Evolutionary conservation across 1,140 invertebrate species (phyloP).

Genomic region (Eulimnadia texana): DNA sequence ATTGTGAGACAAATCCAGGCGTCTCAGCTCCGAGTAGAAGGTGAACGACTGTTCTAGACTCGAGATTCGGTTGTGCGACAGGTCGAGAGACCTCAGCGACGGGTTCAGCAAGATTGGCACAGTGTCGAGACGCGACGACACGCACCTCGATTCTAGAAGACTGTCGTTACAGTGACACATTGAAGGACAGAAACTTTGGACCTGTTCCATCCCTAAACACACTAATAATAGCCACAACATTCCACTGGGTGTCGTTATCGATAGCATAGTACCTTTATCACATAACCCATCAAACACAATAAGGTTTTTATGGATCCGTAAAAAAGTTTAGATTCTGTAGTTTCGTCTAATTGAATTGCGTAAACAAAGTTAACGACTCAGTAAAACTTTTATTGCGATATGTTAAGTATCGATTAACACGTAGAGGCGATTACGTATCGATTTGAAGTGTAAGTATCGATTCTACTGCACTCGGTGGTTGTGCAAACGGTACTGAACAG

Average conservation of each 20-base stretch:
- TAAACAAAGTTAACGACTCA: too few species aligned
- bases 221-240: not conserved
- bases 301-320: too few species aligned
- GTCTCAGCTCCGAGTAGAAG: conserved; percentile 25
- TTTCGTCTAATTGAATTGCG: too few species aligned
- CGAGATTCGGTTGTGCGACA: conserved; percentile 60
- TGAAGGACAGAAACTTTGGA: conserved; percentile 43
- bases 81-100: conserved; percentile 56
- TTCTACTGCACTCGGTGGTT: too few species aligned
- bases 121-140: conserved; percentile 66
- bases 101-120: conserved; percentile 70
- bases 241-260: not conserved
- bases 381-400: too few species aligned
- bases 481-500: too few species aligned
- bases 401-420: too few species aligned
- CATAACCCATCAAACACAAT: too few species aligned
- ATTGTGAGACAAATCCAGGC: conserved; percentile 27
- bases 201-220: not conserved
- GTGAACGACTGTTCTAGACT: conserved; percentile 22
- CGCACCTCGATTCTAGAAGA: conserved; percentile 65
- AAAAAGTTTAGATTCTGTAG: too few species aligned
- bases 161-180: conserved; percentile 76
- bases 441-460: too few species aligned
- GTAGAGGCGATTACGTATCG: too few species aligned
- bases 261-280: not conserved